These are phyloP conservation scores for Euthynnus affinis DNA, from an alignment of 2,797 vertebrate genomes.

Conservation along the genomic window DNA sequence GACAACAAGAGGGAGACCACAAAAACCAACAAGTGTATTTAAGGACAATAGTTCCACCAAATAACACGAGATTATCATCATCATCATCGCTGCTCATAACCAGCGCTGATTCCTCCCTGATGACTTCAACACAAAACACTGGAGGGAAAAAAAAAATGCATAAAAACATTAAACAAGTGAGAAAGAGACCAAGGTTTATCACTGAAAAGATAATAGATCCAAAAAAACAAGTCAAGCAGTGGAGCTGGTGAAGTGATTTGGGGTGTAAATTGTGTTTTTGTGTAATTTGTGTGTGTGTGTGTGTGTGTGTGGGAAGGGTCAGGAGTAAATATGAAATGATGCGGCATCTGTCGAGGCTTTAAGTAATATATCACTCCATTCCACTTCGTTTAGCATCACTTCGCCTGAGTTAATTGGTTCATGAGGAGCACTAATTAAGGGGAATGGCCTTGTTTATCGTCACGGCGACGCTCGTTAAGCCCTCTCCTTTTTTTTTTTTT, in stretches of 20 bases:
- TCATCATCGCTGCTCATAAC: constrained; percentile 43
- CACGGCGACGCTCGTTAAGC: constrained; percentile 73
- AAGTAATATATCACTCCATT: constrained; percentile 81
- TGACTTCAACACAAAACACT: constrained; percentile 32
- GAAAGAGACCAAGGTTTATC: neutral
- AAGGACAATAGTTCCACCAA: constrained; percentile 55
- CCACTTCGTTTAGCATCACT: constrained; percentile 80
- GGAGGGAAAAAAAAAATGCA: too few relatives aligned
- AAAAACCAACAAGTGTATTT: constrained; percentile 58
- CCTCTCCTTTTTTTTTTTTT: constrained; percentile 22
- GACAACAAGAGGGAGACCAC: constrained; percentile 5
- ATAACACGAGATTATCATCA: constrained; percentile 64
- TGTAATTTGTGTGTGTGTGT: constrained; percentile 9
- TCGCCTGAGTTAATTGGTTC: constrained; percentile 82
- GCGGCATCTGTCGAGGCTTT: constrained; percentile 75
- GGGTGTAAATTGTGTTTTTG: neutral
- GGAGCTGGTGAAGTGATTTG: neutral
- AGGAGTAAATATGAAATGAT: constrained; percentile 61
- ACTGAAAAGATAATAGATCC: neutral
- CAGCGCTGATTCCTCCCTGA: constrained; percentile 42
- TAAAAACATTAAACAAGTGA: constrained; percentile 13
- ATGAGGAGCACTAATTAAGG: constrained; percentile 84
- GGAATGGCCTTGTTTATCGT: constrained; percentile 83
- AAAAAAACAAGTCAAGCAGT: constrained; percentile 3
- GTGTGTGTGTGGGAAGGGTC: constrained; percentile 7